Base-by-base conservation (phyloP, 2,888 invertebrate genomes). In the Xanthia icteritia region DNA sequence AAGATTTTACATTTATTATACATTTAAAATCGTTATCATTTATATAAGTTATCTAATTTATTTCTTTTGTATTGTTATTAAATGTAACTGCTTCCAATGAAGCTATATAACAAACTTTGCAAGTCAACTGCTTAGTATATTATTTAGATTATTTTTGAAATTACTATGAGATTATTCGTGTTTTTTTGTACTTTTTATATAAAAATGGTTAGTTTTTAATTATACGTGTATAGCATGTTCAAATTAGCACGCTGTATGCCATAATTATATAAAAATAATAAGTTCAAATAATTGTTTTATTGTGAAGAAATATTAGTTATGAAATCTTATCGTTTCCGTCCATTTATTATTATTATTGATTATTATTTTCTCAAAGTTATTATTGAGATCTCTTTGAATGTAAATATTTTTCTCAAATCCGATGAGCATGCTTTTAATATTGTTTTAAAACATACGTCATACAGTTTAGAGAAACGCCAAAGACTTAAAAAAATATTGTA, bases 391-490 rank as follows among this genome's bases (percentile, higher is more conserved):
- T 88, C 87, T 85, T 86, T 89, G 76, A 85, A 88, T 89, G 89
- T 89, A 89, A 89, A 87, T 89, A 89, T 88, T 79, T 77, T 73
- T 82, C 78, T 81, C 77, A 79, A 77, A 84, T 67, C 81, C 85
- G 82, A 89, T 84, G 87, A 84, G 89, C 87, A 91, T 91, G 90
- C 89, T 91, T 91, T 88, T 91, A 86, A 86, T 90, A 91, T 91
- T 88, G 88, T 89, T 91, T 90, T 91, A 89, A 89, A 91, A 85
- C 84, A 83, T 88, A 90, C 91, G 90, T 94, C 96, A 96, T 96
- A 96, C 96, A 96, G 96, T 96, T 94, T 96, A 96, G 96, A 94
- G 91, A 90, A 93, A 94, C 94, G 94, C 96, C 96, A 96, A 96
- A 96, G 96, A 96, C 94, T 93, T 93, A 86, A 89, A 81, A 83